phyloP scores from a whole-genome alignment of 2,888 invertebrate species.

The Aphelenchoides bicaudatus region DNA sequence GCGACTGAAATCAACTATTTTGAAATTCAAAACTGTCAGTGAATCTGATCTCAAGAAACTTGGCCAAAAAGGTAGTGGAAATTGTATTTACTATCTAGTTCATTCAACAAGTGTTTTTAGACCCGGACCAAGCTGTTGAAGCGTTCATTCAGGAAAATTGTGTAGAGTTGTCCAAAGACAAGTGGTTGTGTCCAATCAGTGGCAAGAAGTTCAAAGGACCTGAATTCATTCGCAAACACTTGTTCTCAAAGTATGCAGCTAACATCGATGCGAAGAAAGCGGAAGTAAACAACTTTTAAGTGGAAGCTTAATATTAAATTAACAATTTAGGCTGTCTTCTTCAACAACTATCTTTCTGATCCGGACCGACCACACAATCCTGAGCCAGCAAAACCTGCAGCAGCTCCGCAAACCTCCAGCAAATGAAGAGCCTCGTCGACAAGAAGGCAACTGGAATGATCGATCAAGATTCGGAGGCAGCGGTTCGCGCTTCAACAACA shows the following conservation, averaged over 20 bases:
- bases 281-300: conserved; percentile 17
- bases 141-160: conserved; percentile 93
- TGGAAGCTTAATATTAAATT: conserved; percentile 2
- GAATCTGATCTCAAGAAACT: conserved; percentile 77
- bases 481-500: conserved; percentile 16
- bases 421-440: conserved; percentile 23
- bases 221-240: conserved; percentile 95
- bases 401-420: neutral
- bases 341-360: conserved; percentile 90
- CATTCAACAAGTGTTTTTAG: no score
- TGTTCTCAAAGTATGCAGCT: conserved; percentile 92
- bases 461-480: conserved; percentile 22
- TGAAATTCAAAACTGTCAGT: conserved; percentile 73
- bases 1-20: conserved; percentile 79
- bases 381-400: conserved; percentile 65
- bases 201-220: conserved; percentile 98
- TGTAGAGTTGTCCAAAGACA: conserved; percentile 92
- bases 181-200: conserved; percentile 95
- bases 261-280: conserved; percentile 91
- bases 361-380: conserved; percentile 88
- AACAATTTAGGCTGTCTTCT: conserved; percentile 74
- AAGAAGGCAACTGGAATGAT: conserved; percentile 19
- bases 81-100: no score
- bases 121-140: conserved; percentile 71
- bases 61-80: conserved; percentile 80